A percentile compares a stretch with the other conserved stretches of the same genome.
Evolutionary conservation across 2,888 invertebrate genomes (phyloP).

Genomic region (Phaonia tiefii): DNA sequence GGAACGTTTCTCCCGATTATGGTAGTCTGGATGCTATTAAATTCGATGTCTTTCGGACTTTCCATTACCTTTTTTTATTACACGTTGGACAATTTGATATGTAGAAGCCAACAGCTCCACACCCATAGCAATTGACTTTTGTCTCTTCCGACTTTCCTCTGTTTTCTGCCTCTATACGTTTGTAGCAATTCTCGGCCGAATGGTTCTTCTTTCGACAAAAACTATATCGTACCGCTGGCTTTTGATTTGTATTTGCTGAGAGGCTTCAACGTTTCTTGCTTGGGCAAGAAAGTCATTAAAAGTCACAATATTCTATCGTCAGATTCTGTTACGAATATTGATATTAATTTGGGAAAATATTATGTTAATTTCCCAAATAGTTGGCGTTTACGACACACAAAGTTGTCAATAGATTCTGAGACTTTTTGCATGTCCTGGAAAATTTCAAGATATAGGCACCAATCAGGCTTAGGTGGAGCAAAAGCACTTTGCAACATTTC

Average conservation of each 20-base stretch:
- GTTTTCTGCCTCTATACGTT: background rate
- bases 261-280: slow-evolving; percentile 15
- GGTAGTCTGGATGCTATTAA: slow-evolving; percentile 14
- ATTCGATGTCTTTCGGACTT: slow-evolving; percentile 29
- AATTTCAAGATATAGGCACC: slow-evolving; percentile 36
- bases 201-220: slow-evolving; percentile 13
- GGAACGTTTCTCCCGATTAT: slow-evolving; percentile 22
- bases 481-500: slow-evolving; percentile 37
- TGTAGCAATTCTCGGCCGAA: background rate
- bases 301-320: background rate
- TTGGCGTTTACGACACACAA: slow-evolving; percentile 22
- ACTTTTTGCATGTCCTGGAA: slow-evolving; percentile 39
- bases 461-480: slow-evolving; percentile 43
- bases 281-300: slow-evolving; percentile 8
- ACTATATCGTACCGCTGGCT: background rate
- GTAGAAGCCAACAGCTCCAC: slow-evolving; percentile 31
- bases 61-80: background rate
- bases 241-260: background rate
- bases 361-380: slow-evolving; percentile 13
- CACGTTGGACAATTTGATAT: slow-evolving; percentile 31
- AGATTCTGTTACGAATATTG: background rate
- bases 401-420: slow-evolving; percentile 38
- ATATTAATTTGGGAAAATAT: slow-evolving; percentile 33
- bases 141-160: background rate
- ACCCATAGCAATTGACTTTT: slow-evolving; percentile 36